phyloP scores from a whole-genome alignment of 1,140 invertebrate genomes.

The Ephestia elutella region DNA sequence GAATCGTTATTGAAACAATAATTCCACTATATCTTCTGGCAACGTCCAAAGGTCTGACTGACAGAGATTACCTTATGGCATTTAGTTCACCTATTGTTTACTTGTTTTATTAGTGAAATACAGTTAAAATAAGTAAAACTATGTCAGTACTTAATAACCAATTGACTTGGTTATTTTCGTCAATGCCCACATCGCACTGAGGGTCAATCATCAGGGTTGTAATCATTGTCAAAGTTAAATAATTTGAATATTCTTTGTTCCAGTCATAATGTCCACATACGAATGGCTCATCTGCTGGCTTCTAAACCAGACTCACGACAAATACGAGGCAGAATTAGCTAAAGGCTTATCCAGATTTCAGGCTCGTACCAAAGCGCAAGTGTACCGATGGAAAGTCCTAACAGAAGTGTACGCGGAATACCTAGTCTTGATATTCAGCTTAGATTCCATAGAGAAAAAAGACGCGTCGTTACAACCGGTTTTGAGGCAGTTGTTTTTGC shows the following conservation, averaged over 20 bases:
- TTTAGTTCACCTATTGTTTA: no score
- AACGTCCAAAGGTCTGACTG: no score
- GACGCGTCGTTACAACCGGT: constrained; percentile 74
- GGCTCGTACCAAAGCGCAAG: constrained; percentile 87
- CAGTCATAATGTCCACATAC: constrained; percentile 83
- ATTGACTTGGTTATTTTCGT: no score
- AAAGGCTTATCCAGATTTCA: constrained; percentile 81
- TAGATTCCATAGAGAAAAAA: constrained; percentile 73
- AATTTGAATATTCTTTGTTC: constrained; percentile 40
- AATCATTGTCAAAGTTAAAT: no score
- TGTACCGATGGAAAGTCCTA: constrained; percentile 84
- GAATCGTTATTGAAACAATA: no score
- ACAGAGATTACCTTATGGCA: no score
- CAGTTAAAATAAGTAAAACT: no score
- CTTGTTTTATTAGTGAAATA: no score
- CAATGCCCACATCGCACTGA: no score
- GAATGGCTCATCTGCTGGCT: constrained; percentile 91
- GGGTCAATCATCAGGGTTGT: no score
- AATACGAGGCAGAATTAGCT: constrained; percentile 75
- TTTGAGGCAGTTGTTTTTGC: constrained; percentile 78
- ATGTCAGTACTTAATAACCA: no score
- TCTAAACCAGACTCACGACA: constrained; percentile 79
- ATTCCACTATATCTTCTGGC: no score
- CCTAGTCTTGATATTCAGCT: constrained; percentile 77
- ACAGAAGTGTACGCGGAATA: constrained; percentile 85